phyloP scores from a whole-genome alignment of 2,113 vertebrate species.

The Rousettus leschenaultii region DNA sequence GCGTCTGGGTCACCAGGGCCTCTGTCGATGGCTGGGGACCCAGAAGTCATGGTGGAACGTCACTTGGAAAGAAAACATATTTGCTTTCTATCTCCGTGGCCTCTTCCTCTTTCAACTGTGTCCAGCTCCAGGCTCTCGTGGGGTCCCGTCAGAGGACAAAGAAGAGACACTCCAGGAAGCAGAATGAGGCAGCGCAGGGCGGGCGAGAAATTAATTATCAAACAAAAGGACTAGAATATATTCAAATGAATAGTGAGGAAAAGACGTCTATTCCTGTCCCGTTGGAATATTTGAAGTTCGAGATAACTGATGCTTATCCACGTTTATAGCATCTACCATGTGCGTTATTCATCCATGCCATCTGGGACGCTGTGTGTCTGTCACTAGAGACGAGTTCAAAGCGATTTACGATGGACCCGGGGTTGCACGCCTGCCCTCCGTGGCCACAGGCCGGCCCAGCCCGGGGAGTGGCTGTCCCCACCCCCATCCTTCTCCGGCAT shows the following conservation, averaged over 20 bases:
- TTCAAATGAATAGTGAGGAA: not conserved
- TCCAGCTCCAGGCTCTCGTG: fast-evolving
- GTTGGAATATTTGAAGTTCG: not conserved
- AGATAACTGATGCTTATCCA: no score
- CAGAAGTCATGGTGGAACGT: fast-evolving
- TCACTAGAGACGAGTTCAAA: not conserved
- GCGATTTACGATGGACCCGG: not conserved
- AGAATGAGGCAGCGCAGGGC: not conserved
- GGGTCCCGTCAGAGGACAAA: not conserved
- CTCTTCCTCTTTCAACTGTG: fast-evolving
- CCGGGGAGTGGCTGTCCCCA: fast-evolving
- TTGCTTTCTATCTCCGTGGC: fast-evolving
- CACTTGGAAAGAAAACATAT: not conserved
- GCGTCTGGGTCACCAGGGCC: not conserved
- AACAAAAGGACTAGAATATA: not conserved
- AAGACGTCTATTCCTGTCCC: not conserved
- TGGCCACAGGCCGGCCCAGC: fast-evolving
- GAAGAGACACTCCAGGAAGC: not conserved
- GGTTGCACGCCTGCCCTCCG: fast-evolving
- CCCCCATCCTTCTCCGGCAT: not conserved
- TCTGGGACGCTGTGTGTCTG: not conserved
- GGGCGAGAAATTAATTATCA: not conserved
- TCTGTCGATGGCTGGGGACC: fast-evolving
- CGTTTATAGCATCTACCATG: not conserved
- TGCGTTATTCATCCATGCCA: fast-evolving